Evolutionary conservation across 2,113 vertebrate species (phyloP), one percentile per base, ranked within the genome.

Genomic region (Mustela lutreola): DNA sequence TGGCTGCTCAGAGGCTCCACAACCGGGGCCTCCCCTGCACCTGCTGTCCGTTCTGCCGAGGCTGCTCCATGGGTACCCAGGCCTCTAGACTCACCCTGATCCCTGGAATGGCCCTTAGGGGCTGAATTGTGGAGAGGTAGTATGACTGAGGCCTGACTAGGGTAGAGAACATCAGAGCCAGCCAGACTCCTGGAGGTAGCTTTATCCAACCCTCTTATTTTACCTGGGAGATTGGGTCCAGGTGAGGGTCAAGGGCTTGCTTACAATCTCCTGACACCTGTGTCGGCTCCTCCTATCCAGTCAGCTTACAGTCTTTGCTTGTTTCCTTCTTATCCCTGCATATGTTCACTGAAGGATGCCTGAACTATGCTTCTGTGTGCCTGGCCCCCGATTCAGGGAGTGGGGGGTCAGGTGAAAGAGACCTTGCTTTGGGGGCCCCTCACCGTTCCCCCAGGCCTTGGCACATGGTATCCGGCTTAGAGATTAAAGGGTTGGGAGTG

Each of bases 401-500:
- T n/a, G 7, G 7, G 89, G 89, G n/a, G n/a, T 71, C 48, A 50
- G 39, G 50, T 39, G 33, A 73, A 80, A 62, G 58, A 91, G 36
- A 16, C 86, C 33, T 67, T 81, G 84, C 50, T 96, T 89, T 92
- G 90, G 81, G 60, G 62, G 79, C 11, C 24, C 26, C 58, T 93
- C 81, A 28, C 42, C 21, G 10, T 45, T 93, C n/a, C 42, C 45
- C 85, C 21, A 63, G 50, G 58, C 33, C 89, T 93, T 82, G 45
- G 16, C 62, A 45, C 10, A 3, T 21, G 85, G 60, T 26, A 60
- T 96, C 58, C 63, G 65, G 73, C 36, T 89, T 95, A 62, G 73
- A 95, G 56, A 31, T 82, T 65, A 88, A 70, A 95, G 48, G 53
- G 39, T 79, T 83, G 33, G 36, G 73, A 86, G 53, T 73, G 1